Evolutionary conservation across 2,888 invertebrate genomes (phyloP), one percentile per base, ranked within the genome.

Genomic region (Megaustenia siamemsis): DNA sequence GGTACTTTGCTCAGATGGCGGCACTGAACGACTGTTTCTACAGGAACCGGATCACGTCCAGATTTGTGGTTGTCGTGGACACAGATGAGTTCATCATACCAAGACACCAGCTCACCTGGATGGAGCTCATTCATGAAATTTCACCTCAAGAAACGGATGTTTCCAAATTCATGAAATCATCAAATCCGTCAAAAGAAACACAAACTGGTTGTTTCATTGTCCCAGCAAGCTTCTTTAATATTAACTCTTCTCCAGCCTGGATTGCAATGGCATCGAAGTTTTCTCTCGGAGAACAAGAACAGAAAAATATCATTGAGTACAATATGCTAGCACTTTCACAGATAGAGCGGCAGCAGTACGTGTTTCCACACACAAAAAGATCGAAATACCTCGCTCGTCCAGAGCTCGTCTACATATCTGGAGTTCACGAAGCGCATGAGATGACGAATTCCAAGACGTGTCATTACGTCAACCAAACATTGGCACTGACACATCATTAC

Each of bases 1-100:
- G 40, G n/a, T 77, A 83, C 63, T 73, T 32, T 21, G 73, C n/a
- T 24, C 77, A 83, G 40, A 69, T 78, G 69, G 32, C 75, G 1
- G 68, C 69, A 4, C 35, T 83, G n/a, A 83, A 78, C 56, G 83
- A 83, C 40, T 83, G 83, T 35, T 4, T 63, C 18, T 82, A 78
- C 43, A 35, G 66, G 35, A 82, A 82, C 49, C 12, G 82, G 32
- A 76, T 66, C 21, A 63, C 8, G 21, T 82, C 82, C 0, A 63
- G 63, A 45, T 82, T 56, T 12, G 82, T 82, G 6, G 82, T 76
- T 28, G 32, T 76, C 40, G 56, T 60, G 2, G 82, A 82, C 38
- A 63, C 76, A 12, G 82, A 82, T 28, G 82, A 82, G n/a, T 0
- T 82, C 1, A 75, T 82, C 28, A 76, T 82, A 6, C 82, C 82